These are phyloP conservation scores for Nebria ingens DNA, from an alignment of 1,140 invertebrate genomes.

Conservation along the genomic window DNA sequence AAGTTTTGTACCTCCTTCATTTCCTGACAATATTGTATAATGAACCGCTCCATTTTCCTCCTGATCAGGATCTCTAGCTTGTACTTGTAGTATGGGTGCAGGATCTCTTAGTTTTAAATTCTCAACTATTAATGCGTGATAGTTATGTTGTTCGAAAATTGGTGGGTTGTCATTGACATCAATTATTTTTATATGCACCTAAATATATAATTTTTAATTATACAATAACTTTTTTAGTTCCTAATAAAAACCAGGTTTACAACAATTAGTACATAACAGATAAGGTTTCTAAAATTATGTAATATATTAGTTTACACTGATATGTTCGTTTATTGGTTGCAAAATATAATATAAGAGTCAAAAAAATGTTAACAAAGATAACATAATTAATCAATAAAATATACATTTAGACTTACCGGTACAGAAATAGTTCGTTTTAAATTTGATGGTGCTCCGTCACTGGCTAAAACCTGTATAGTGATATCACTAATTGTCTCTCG, in stretches of 20 bases:
- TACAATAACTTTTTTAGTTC: slow-evolving; percentile 1
- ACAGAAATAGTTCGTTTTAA: slow-evolving; percentile 57
- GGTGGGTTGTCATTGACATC: slow-evolving; percentile 82
- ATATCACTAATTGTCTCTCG: slow-evolving; percentile 62
- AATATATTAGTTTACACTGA: no score
- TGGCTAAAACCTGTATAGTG: slow-evolving; percentile 65
- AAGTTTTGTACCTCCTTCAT: slow-evolving; percentile 45
- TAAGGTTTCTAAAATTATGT: neutral
- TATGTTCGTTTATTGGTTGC: neutral
- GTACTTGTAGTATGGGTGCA: slow-evolving; percentile 64
- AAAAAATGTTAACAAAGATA: neutral
- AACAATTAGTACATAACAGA: no score
- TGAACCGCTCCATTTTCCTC: slow-evolving; percentile 62
- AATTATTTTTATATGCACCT: slow-evolving; percentile 63
- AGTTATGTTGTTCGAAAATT: slow-evolving; percentile 59
- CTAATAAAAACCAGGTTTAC: slow-evolving; percentile 13
- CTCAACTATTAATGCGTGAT: slow-evolving; percentile 70
- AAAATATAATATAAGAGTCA: neutral
- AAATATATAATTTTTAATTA: no score
- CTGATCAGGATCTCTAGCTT: slow-evolving; percentile 68
- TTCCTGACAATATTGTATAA: slow-evolving; percentile 63
- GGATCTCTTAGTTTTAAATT: slow-evolving; percentile 68
- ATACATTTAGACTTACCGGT: slow-evolving; percentile 43
- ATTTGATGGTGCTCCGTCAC: slow-evolving; percentile 61
- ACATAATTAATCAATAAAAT: neutral